Percentiles rank a stretch among this genome's conserved stretches.
Conservation (phyloP, 35 echinoderm and acorn worm species). For the Lytechinus pictus region DNA sequence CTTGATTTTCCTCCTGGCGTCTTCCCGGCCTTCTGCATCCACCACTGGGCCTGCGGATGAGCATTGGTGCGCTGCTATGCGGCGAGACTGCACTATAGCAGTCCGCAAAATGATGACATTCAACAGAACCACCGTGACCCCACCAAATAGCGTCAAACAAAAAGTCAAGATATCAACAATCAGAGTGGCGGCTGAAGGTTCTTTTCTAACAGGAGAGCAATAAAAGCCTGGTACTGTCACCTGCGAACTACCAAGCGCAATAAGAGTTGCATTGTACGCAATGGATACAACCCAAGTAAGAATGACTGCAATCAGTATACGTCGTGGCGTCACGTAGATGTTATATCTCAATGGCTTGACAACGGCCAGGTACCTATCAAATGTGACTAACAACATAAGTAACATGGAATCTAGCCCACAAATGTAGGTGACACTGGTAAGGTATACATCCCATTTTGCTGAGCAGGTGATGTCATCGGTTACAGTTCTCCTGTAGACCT, state of each 20-base stretch:
- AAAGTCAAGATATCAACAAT: not conserved
- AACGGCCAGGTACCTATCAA: slow-evolving; percentile 58
- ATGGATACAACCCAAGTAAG: not conserved
- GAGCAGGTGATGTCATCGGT: slow-evolving; percentile 55
- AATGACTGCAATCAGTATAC: not conserved
- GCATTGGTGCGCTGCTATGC: not conserved
- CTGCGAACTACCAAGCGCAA: not conserved
- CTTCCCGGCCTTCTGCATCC: not conserved
- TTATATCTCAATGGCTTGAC: slow-evolving; percentile 6
- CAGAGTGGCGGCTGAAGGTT: not conserved
- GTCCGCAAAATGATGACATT: not conserved
- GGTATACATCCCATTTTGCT: not conserved
- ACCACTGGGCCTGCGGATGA: not conserved
- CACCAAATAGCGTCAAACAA: not conserved
- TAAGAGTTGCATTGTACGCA: not conserved
- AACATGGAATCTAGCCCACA: slow-evolving; percentile 35
- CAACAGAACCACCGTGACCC: not conserved
- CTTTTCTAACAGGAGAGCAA: not conserved
- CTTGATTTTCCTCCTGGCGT: not conserved
- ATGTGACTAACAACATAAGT: slow-evolving; percentile 50
- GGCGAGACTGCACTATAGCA: not conserved
- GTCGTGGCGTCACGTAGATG: not conserved
- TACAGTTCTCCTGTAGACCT: slow-evolving; percentile 32
- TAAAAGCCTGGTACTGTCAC: not conserved
- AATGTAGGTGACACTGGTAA: slow-evolving; percentile 31